Evolutionary conservation across 2,113 vertebrate species (phyloP).

Genomic region (Sphaerodactylus townsendi): DNA sequence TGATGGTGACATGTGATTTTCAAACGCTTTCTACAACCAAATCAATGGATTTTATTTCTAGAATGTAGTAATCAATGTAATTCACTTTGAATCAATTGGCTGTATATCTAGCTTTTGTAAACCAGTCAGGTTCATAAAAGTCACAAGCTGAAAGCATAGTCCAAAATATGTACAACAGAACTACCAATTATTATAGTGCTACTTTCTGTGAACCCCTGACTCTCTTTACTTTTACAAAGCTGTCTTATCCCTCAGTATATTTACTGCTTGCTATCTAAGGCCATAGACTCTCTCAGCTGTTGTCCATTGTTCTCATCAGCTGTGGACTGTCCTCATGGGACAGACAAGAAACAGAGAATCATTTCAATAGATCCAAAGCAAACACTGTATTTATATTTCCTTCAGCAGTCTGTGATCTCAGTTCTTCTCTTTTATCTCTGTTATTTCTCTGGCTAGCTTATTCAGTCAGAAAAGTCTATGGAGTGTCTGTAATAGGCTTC

Average conservation of each 20-base stretch:
- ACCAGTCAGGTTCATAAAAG: background rate
- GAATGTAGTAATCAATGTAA: background rate
- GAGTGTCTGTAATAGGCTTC: constrained; percentile 8
- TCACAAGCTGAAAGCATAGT: background rate
- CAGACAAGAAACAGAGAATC: background rate
- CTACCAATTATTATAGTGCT: background rate
- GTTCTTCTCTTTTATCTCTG: constrained; percentile 13
- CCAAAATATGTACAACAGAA: background rate
- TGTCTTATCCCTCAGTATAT: background rate
- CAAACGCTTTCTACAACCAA: background rate
- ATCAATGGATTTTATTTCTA: constrained; percentile 3
- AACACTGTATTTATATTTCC: constrained; percentile 1
- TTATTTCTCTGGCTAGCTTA: constrained; percentile 3
- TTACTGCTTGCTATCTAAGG: background rate
- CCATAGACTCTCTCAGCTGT: background rate
- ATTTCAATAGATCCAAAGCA: background rate
- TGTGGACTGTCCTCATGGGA: background rate
- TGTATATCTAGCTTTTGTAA: background rate
- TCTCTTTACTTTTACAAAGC: background rate
- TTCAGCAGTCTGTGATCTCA: background rate
- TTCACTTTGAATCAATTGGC: background rate
- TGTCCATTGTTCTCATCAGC: background rate
- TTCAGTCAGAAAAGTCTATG: background rate
- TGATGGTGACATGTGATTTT: background rate
- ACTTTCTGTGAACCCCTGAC: background rate